Base-by-base conservation (phyloP, 1,140 invertebrate species). In the Aphidius gifuensis region DNA sequence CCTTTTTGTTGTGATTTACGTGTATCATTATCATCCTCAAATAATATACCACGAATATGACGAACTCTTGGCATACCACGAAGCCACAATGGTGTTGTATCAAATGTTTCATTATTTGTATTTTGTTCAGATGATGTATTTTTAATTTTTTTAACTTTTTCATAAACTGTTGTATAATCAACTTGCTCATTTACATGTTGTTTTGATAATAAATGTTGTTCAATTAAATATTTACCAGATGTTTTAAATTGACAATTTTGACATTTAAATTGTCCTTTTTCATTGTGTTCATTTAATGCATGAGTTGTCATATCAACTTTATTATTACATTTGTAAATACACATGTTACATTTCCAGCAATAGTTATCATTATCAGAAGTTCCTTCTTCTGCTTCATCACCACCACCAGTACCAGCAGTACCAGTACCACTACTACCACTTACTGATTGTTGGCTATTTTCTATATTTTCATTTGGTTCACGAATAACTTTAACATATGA, bases 321-420 rank as follows among this genome's bases (percentile, higher is more conserved):
- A 1, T 85, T 84, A 23, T 83, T 74, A 60, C 83, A 85, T 47
- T 84, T 84, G 58, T 83, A 85, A 38, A 85, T 82, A 62, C 88
- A 91, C 9, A 90, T 68, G 51, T 86, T 85, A 71, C 89, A 91
- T 48, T 86, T 83, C 90, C 89, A 92, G 2, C 85, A 81, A 65
- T 87, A 87, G 4, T 74, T 74, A 42, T 78, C 76, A 1, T 68
- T 69, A 61, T 79, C 74, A 0, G 70, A 65, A 4, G 68, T 42
- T n/a, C 72, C 69, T 7, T 72, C 64, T 8, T 74, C 67, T 4
- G 58, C 43, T 44, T 70, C 60, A 8, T 71, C 67, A 49, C 1
- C 23, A 32, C 23, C 23, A 32, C 16, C 16, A 16, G 16, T 0
- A 16, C 16, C 16, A 16, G 16, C 16, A 16, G 16, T 16, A 16